These are phyloP conservation scores for Tipula vernalis DNA, from an alignment of 2,888 invertebrate species.

Conservation along the genomic window DNA sequence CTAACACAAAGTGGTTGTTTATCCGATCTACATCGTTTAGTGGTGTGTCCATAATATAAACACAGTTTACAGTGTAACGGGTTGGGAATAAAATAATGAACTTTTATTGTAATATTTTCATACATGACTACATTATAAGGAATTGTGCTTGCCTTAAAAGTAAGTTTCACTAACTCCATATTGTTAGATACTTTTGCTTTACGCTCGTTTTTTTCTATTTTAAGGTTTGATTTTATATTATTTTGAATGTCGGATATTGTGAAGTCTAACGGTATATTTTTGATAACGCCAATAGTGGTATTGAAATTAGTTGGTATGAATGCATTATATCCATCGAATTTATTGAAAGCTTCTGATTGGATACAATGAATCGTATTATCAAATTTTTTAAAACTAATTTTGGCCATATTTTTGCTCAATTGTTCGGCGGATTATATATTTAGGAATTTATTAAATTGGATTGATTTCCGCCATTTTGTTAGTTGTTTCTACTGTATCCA, in stretches of 20 bases:
- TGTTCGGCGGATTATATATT: no score
- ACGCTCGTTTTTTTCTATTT: background rate
- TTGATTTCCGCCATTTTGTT: no score
- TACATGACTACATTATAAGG: background rate
- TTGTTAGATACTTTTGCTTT: background rate
- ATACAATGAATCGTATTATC: no score
- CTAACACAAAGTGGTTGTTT: no score
- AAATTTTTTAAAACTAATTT: background rate
- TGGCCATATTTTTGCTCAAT: no score
- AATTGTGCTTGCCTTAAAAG: background rate
- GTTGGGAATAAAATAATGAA: background rate
- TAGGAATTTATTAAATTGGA: no score
- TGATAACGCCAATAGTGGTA: background rate
- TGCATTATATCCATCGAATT: background rate
- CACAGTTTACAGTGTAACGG: background rate
- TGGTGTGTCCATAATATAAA: background rate
- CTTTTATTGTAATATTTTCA: background rate
- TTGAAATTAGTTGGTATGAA: background rate
- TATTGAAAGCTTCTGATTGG: no score
- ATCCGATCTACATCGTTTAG: no score
- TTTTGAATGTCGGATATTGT: background rate
- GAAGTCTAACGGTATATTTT: background rate
- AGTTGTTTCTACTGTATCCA: no score
- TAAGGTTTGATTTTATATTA: background rate
- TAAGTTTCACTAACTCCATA: background rate